Evolutionary conservation across 2,113 vertebrate species (phyloP).

Genomic region (Hypocryptadius cinnamomeus): DNA sequence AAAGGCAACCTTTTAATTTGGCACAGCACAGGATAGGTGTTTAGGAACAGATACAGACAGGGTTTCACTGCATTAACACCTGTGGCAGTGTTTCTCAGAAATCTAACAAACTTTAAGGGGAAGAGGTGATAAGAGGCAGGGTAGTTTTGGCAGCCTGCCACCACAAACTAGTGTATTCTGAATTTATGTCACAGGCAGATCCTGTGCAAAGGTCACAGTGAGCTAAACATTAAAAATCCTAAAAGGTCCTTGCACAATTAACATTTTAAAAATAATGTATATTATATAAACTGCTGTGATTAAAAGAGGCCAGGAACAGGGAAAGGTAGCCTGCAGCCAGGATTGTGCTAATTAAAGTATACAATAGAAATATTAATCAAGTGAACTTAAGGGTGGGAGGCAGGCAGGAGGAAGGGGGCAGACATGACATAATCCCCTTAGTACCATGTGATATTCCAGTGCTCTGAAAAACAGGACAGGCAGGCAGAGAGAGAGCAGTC

Average conservation of each 20-base stretch:
- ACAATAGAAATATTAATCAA: conserved; percentile 28
- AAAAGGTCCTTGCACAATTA: not conserved
- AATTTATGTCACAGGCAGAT: not conserved
- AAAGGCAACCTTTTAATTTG: not conserved
- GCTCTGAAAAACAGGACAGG: not conserved
- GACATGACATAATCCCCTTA: not conserved
- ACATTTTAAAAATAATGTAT: not conserved
- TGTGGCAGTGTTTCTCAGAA: not conserved
- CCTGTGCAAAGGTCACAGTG: not conserved
- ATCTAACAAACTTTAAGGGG: not conserved
- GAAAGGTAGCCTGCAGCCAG: not conserved
- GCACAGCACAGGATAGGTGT: not conserved
- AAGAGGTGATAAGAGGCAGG: not conserved
- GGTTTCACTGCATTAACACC: not conserved
- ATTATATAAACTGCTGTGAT: not conserved
- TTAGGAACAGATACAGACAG: not conserved
- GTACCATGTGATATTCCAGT: not conserved
- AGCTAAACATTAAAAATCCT: conserved; percentile 21
- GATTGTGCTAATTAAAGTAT: not conserved
- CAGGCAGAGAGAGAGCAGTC: not conserved
- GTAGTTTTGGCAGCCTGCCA: not conserved
- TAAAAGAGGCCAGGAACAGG: not conserved
- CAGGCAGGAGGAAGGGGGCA: not conserved
- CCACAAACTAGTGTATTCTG: not conserved
- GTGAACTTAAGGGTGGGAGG: not conserved